Percentiles rank a stretch among this genome's conserved stretches.
Conservation (phyloP, 2,797 vertebrate genomes). For the Characodon lateralis region DNA sequence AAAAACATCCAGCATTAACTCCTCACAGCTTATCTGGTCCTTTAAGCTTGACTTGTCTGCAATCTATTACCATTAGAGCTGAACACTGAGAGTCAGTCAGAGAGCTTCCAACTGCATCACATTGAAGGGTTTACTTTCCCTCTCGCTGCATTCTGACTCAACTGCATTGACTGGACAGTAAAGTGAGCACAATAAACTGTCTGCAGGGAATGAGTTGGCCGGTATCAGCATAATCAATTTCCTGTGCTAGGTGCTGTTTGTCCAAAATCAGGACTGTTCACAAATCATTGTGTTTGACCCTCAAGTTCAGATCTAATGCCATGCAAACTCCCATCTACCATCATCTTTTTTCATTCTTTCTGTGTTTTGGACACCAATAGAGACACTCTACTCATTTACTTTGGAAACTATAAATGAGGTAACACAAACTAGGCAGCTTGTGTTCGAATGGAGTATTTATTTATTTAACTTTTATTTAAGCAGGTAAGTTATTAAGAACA, state of each 20-base stretch:
- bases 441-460: conserved; percentile 32
- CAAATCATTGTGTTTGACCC: conserved; percentile 50
- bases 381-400: conserved; percentile 65
- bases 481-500: no score
- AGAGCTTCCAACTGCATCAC: conserved; percentile 38
- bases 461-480: no score
- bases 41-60: conserved; percentile 39
- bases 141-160: conserved; percentile 23
- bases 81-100: conserved; percentile 31
- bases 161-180: conserved; percentile 29
- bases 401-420: no score
- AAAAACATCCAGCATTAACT: background rate
- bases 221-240: conserved; percentile 61
- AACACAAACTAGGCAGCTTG: conserved; percentile 14
- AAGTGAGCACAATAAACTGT: conserved; percentile 48
- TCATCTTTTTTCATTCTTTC: conserved; percentile 44
- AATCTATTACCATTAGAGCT: conserved; percentile 44
- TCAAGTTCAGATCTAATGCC: conserved; percentile 52
- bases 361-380: conserved; percentile 61
- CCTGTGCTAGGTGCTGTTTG: conserved; percentile 39
- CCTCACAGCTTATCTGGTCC: background rate
- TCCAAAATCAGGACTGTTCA: conserved; percentile 30
- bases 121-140: conserved; percentile 33
- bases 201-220: conserved; percentile 32
- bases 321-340: conserved; percentile 28